Evolutionary conservation across 2,888 invertebrate species (phyloP).

Genomic region (Magallana nippona): DNA sequence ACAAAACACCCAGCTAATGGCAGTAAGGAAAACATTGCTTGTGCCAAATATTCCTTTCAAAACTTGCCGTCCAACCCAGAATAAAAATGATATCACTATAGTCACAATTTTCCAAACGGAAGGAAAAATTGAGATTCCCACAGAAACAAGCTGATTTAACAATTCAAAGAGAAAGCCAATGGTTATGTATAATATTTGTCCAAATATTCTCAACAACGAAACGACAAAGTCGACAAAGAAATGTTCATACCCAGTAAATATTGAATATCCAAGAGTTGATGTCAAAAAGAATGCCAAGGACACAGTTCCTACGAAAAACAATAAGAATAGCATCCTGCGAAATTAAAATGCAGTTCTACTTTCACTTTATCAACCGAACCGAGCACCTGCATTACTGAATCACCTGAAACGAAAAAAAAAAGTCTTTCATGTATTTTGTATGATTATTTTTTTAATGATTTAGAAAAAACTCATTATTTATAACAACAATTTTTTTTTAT

Average conservation of each 20-base stretch:
- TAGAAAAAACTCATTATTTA: too few relatives aligned
- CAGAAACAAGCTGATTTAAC: not conserved
- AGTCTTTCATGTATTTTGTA: too few relatives aligned
- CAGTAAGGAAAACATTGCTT: conserved; percentile 39
- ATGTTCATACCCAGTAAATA: not conserved
- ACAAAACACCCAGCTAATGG: conserved; percentile 41
- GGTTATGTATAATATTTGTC: conserved; percentile 25
- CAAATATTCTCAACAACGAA: not conserved
- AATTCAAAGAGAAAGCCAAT: conserved; percentile 16
- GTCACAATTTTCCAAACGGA: conserved; percentile 10
- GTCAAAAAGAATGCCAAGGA: conserved; percentile 35
- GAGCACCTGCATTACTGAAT: too few relatives aligned
- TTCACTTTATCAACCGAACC: not conserved
- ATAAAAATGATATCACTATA: conserved; percentile 27
- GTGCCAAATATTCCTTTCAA: conserved; percentile 42
- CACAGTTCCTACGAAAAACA: not conserved
- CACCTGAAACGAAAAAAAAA: too few relatives aligned
- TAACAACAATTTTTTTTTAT: too few relatives aligned
- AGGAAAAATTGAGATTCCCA: not conserved
- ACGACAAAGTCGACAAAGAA: not conserved
- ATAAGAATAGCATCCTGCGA: not conserved
- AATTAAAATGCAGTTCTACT: not conserved
- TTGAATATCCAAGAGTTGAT: not conserved
- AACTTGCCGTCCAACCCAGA: conserved; percentile 37
- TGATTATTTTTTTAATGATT: too few relatives aligned